A percentile compares a stretch with the other conserved stretches of the same genome.
phyloP scores from a whole-genome alignment of 2,113 vertebrate species.

The Ctenomys sociabilis region DNA sequence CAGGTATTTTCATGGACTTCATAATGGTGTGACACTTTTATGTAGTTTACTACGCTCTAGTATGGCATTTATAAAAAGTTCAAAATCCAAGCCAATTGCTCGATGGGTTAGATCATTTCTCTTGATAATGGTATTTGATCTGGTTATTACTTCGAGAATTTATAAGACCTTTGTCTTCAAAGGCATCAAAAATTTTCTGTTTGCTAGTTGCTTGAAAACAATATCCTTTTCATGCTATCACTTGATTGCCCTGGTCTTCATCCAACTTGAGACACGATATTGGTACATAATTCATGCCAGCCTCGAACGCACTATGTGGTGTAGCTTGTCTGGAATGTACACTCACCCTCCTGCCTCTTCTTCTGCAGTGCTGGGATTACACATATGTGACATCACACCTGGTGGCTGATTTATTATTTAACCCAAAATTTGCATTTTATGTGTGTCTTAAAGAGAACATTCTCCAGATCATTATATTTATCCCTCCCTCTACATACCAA shows the following conservation, averaged over 20 bases:
- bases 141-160: neutral
- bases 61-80: neutral
- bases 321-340: neutral
- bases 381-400: neutral
- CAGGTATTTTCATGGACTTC: neutral
- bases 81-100: neutral
- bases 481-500: neutral
- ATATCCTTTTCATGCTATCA: neutral
- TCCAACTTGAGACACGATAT: neutral
- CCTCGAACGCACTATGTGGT: neutral
- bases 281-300: neutral
- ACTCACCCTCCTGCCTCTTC: neutral
- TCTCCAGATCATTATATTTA: neutral
- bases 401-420: neutral
- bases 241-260: neutral
- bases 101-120: neutral
- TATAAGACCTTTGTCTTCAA: neutral
- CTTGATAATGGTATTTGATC: slow-evolving; percentile 11
- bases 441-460: neutral
- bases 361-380: neutral
- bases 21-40: neutral
- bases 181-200: neutral
- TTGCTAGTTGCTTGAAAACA: neutral
- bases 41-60: neutral
- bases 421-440: neutral